Base-by-base conservation (phyloP, 2,113 vertebrate genomes). In the Turnix velox region DNA sequence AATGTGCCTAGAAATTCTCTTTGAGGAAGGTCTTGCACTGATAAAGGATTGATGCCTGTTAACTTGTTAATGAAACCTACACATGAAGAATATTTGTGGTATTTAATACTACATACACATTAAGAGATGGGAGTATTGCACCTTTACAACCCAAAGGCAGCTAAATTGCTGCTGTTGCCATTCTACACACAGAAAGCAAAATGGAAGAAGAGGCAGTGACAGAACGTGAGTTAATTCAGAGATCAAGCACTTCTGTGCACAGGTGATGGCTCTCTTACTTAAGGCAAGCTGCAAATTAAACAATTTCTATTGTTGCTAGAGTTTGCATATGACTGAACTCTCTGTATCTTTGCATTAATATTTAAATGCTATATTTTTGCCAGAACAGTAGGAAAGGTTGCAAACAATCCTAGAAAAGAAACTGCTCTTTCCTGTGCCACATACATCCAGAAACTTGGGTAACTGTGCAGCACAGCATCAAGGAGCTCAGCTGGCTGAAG, bases 361-460 rank as follows among this genome's bases (percentile, higher is more conserved):
- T 67, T 90, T 77, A 83, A 66, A 14, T 9, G 51, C 35, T 73
- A 8, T 74, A 25, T 35, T 84, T 86, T 87, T 66, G 22, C 27
- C 51, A 84, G 23, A 20, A 24, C 15, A 2, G 35, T 42, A 86
- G 55, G 13, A 67, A 66, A 66, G 59, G 20, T 59, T 81, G 51
- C 27, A 67, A 59, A 67, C 4, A 76, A 23, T 40, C 57, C 49
- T 43, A 61, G 58, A 46, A 59, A 63, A 83, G 35, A 42, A 3
- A 13, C 23, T 55, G 14, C 33, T 63, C 40, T 54, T 83, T 72
- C 39, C 23, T 49, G 22, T 43, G 17, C 25, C 2, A 4, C 33
- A 39, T 3, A 13, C 0, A 0, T 27, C 11, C 14, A 35, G 33
- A 23, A 9, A 31, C n/a, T 6, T 0, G 4, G 55, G 14, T 0